Evolutionary conservation across 2,888 invertebrate species (phyloP).

Genomic region (Acleris cristana): DNA sequence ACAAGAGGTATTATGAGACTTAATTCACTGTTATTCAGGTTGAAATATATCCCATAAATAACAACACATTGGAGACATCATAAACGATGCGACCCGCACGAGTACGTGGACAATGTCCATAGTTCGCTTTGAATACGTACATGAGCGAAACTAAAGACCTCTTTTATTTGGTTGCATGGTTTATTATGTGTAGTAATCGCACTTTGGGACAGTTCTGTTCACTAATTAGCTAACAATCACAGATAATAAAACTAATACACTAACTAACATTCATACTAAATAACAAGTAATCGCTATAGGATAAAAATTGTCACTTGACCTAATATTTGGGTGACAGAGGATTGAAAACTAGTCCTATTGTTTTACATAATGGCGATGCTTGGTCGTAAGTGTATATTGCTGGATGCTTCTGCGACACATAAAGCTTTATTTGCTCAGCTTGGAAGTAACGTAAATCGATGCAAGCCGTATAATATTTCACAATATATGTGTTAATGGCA

Average conservation of each 20-base stretch:
- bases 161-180: slow-evolving; percentile 16
- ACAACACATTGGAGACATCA: slow-evolving; percentile 1
- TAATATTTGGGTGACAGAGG: background rate
- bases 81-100: slow-evolving; percentile 17
- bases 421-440: slow-evolving; percentile 25
- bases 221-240: slow-evolving; percentile 22
- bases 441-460: background rate
- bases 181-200: slow-evolving; percentile 17
- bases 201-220: slow-evolving; percentile 12
- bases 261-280: slow-evolving; percentile 24
- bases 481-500: slow-evolving; percentile 2
- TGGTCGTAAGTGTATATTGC: slow-evolving; percentile 8
- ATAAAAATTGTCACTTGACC: background rate
- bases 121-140: background rate
- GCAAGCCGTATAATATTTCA: background rate
- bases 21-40: slow-evolving; percentile 1
- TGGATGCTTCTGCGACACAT: slow-evolving; percentile 17
- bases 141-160: background rate
- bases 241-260: slow-evolving; percentile 4
- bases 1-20: slow-evolving; percentile 13
- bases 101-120: background rate
- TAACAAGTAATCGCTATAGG: slow-evolving; percentile 11
- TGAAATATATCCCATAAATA: background rate
- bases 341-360: background rate
- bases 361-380: background rate